These are phyloP conservation scores for Ammodytes dubius DNA, from an alignment of 2,113 vertebrate genomes.

Conservation along the genomic window DNA sequence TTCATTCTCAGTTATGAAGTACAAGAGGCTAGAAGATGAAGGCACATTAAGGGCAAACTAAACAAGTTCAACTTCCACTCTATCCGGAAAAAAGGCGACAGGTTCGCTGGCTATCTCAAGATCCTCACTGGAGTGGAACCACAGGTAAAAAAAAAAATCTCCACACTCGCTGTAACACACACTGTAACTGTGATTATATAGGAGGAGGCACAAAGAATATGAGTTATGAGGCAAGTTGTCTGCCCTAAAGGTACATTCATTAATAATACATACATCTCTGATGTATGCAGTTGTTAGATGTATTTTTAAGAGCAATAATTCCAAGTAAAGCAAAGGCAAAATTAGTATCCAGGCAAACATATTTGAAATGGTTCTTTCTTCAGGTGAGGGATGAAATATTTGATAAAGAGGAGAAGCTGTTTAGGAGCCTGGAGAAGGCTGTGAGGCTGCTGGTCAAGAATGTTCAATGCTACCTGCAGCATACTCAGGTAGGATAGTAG, in stretches of 20 bases:
- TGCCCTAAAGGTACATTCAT: not conserved
- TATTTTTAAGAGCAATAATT: not conserved
- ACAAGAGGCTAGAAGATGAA: conserved; percentile 94
- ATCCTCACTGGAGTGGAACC: conserved; percentile 93
- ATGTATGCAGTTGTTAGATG: not conserved
- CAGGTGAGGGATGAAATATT: conserved; percentile 95
- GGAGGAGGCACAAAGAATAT: not conserved
- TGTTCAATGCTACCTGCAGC: conserved; percentile 86
- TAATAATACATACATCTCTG: not conserved
- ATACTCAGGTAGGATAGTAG: conserved; percentile 86
- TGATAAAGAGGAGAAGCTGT: conserved; percentile 93
- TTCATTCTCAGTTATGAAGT: conserved; percentile 91
- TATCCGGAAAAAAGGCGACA: conserved; percentile 96
- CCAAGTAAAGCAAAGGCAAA: not conserved
- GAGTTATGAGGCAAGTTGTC: not conserved
- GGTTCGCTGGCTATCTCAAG: conserved; percentile 94
- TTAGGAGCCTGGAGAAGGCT: conserved; percentile 93
- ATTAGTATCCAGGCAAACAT: not conserved
- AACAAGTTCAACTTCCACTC: conserved; percentile 96
- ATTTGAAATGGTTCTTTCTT: conserved; percentile 44
- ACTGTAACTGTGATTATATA: too few species aligned
- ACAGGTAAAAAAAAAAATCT: conserved; percentile 86
- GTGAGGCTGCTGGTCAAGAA: conserved; percentile 91
- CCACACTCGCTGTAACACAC: not conserved
- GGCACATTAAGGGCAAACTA: conserved; percentile 92